A percentile compares a stretch with the other conserved stretches of the same genome.
Evolutionary conservation across 2,888 invertebrate species (phyloP).

Genomic region (Agrotis clavis): DNA sequence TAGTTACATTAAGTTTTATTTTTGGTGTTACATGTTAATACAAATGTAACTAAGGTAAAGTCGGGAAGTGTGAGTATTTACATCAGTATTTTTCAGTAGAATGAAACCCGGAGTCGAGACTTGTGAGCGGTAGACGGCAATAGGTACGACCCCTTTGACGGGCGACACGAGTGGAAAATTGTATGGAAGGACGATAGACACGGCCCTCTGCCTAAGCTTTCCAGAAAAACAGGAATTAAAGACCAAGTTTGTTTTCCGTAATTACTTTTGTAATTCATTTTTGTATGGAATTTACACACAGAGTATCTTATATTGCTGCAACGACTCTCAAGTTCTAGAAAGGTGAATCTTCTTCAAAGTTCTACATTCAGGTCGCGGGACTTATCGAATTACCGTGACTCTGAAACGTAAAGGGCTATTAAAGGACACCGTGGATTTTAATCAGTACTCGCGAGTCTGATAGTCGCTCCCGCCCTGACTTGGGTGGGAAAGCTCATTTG

Average conservation of each 20-base stretch:
- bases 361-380: background rate
- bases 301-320: background rate
- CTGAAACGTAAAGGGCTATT: no score
- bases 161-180: background rate
- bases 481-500: no score
- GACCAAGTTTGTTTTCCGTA: background rate
- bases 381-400: no score
- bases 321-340: no score
- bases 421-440: no score
- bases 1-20: slow-evolving; percentile 30
- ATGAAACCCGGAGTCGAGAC: background rate
- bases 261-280: no score
- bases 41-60: background rate
- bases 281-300: background rate
- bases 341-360: background rate
- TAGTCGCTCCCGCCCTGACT: no score
- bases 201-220: background rate
- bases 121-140: background rate
- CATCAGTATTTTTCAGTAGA: background rate
- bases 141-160: background rate
- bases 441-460: no score
- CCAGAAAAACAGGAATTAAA: background rate
- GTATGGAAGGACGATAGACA: no score
- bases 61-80: background rate
- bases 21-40: slow-evolving; percentile 29